Conservation (phyloP, 2,888 invertebrate species). For the Drosophila fungiperda region DNA sequence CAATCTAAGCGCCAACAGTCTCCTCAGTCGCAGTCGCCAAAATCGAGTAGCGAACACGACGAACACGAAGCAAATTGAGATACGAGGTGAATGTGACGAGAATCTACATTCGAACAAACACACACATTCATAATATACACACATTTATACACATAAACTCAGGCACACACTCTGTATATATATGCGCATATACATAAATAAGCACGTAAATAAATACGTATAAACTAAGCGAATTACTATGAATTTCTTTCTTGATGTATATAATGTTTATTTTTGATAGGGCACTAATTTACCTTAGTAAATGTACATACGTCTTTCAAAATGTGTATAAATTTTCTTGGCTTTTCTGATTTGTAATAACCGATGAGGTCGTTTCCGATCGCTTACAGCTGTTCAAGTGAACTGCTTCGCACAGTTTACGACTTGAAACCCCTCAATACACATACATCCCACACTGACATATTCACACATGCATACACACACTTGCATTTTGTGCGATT, state of each 20-base stretch:
- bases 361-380: constrained; percentile 72
- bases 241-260: constrained; percentile 38
- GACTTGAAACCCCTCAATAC: constrained; percentile 55
- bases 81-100: constrained; percentile 56
- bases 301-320: constrained; percentile 26
- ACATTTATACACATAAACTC: constrained; percentile 4
- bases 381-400: constrained; percentile 76
- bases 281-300: constrained; percentile 14
- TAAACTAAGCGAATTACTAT: constrained; percentile 76
- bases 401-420: constrained; percentile 70
- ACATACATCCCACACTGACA: constrained; percentile 38
- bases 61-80: constrained; percentile 50
- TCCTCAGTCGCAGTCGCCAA: constrained; percentile 35
- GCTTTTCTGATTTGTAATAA: constrained; percentile 47
- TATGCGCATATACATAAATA: constrained; percentile 25
- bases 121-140: constrained; percentile 3
- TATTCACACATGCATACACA: constrained; percentile 23
- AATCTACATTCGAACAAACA: constrained; percentile 30
- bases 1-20: constrained; percentile 57
- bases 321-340: constrained; percentile 50
- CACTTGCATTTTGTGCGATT: constrained; percentile 30
- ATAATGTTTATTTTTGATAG: constrained; percentile 31
- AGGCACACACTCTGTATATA: constrained; percentile 9
- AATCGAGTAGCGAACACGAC: constrained; percentile 19
- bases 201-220: constrained; percentile 33